Conservation (phyloP, 1,140 invertebrate species). For the Aphelenchoides fujianensis region DNA sequence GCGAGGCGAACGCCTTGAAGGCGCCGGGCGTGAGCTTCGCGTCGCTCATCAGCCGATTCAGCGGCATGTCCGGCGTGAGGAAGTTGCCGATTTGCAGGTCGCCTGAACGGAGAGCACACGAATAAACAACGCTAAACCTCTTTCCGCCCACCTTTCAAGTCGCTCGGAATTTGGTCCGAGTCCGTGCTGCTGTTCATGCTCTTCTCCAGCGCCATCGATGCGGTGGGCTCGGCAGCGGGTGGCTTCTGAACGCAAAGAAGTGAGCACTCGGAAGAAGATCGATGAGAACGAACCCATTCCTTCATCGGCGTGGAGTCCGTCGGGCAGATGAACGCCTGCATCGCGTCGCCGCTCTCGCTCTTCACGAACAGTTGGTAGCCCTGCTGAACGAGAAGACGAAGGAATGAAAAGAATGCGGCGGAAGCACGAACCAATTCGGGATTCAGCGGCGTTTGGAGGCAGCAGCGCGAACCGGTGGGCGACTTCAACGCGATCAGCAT, state of each 20-base stretch:
- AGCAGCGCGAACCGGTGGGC: conserved; percentile 41
- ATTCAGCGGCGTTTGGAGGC: conserved; percentile 24
- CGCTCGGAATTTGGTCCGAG: not conserved
- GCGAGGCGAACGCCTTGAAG: conserved; percentile 19
- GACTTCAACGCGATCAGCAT: conserved; percentile 56
- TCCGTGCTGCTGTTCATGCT: conserved; percentile 17
- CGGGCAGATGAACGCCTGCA: conserved; percentile 16
- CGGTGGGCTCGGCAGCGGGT: not conserved
- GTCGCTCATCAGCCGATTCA: conserved; percentile 22
- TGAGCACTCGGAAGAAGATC: too few relatives aligned
- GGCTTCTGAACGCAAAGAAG: conserved; percentile 10
- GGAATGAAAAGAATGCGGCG: not conserved
- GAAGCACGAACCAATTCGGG: conserved; percentile 16
- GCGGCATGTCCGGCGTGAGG: conserved; percentile 24
- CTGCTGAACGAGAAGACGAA: not conserved
- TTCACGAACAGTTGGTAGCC: conserved; percentile 9
- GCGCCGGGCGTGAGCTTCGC: conserved; percentile 16
- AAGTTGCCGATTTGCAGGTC: conserved; percentile 23
- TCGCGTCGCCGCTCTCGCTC: conserved; percentile 6
- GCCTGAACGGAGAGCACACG: too few relatives aligned
- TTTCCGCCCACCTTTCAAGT: conserved; percentile 17
- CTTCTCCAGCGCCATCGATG: conserved; percentile 9
- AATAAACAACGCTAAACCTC: too few relatives aligned
- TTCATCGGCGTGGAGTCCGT: not conserved
- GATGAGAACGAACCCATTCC: conserved; percentile 2